Evolutionary conservation across 1,140 invertebrate species (phyloP), one percentile per base, ranked within the genome.

Genomic region (Calliphora vicina): DNA sequence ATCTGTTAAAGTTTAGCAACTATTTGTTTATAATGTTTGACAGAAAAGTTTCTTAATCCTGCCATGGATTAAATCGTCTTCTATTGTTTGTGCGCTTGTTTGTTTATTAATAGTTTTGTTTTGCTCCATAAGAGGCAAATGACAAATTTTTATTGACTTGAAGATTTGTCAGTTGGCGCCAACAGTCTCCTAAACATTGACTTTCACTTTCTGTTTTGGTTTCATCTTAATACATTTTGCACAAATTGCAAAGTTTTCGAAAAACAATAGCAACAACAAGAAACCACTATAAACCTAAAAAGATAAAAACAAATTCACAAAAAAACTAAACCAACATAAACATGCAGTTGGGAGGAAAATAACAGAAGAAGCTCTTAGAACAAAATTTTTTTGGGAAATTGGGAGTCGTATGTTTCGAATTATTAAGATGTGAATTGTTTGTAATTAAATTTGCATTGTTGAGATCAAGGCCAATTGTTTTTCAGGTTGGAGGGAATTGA

Each of bases 141-240:
- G 71, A 35, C 72, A 74, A 35, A 13, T 35, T 74, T 74, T 74
- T 74, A 74, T 74, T 74, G 72, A 74, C 26, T 74, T 74, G 17
- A 74, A 74, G 72, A 74, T 74, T 74, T 74, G 72, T 26, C 72
- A 74, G 23, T 74, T 74, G 72, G 72, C 72, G 72, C 72, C 72
- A 74, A 74, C 20, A 35, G 27, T 74, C 72, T 74, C 27, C 72
- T 15, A 73, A 73, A 73, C 1, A 73, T 73, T 25, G 72, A 29
- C 72, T 74, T 74, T 74, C 72, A 74, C 72, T 74, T 74, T 74
- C 27, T 50, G 15, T 74, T 74, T 74, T 74, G 26, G 15, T 74
- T 74, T 35, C 27, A 3, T 13, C 17, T 50, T n/a, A 50, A 50
- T 12, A 50, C 5, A 50, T 50, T 74, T 74, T 74, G 15, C 27